Evolutionary conservation across 2,113 vertebrate genomes (phyloP), one percentile per base, ranked within the genome.

Genomic region (Spea bombifrons): DNA sequence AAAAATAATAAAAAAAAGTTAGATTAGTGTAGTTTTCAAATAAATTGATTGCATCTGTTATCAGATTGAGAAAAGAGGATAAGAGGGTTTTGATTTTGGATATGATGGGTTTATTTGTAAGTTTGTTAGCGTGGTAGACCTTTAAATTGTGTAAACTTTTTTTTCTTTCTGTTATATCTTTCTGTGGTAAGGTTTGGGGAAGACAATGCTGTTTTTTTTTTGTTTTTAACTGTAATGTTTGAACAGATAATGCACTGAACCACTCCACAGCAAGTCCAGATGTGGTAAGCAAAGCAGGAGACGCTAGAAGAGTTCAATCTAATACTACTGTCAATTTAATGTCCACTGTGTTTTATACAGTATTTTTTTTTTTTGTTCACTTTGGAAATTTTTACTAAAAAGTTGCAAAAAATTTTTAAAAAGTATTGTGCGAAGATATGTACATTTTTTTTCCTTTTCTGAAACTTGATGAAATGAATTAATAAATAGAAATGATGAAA

Each of bases 381-480:
- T 94, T 94, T 93, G 88, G 87, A 91, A 90, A 96, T 97, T 94
- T 94, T 94, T 92, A 94, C 89, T 91, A 93, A 92, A 94, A 92
- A 92, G 89, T 94, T 93, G 89, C 90, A 92, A 93, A 97, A 73
- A 75, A 75, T 1, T 52, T 52, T 52, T 66, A 76, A 76, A 76
- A 94, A 90, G 88, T 93, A 92, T 97, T 95, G 92, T 96, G 91
- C 90, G 91, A 93, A 93, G 86, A 93, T 88, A 95, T 99, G 89
- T 94, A 88, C 91, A 92, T 92, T 93, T 93, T 91, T 91, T 96
- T 96, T 93, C 92, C 92, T 92, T 95, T 95, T 70, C 52, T 94
- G 86, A 96, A 97, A 96, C 94, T 96, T 97, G 95, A 97, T 30
- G 30, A 96, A 94, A 13, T 94, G 91, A 93, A 93, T 95, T 94